Evolutionary conservation across 1,140 invertebrate genomes (phyloP), one percentile per base, ranked within the genome.

Genomic region (Ruditapes philippinarum): DNA sequence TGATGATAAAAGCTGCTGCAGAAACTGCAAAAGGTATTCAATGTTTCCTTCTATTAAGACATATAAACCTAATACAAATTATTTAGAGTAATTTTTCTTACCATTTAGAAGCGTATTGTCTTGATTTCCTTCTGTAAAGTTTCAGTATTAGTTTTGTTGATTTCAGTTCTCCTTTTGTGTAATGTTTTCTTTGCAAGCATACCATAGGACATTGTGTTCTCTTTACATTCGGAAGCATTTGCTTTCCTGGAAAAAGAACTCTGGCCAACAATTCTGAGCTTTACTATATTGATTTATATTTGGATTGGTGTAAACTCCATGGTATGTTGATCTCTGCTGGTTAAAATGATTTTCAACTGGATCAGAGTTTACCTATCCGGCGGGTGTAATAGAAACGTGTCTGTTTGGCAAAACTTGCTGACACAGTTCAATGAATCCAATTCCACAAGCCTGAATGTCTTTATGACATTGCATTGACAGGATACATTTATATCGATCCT

Each of bases 321-420:
- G 36, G 31, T 73, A 74, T 0, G 74, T 45, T 1, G 78, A 45
- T 1, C 86, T 45, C 73, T 81, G 86, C 28, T 79, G 78, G 28
- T 40, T 79, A 57, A 80, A 88, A 14, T 65, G 40, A 42, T 88
- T 88, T 70, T 88, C 86, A 11, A 88, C 60, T 33, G 31, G n/a
- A 40, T 86, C 62, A 36, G 83, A 45, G 25, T 73, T 5, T 45
- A 7, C 5, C 5, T 5, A 7, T 5, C 42, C 14, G 42, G 51
- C 62, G 0, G 12, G 76, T 2, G n/a, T 88, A n/a, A 80, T 40
- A 33, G 14, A 17, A 9, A 45, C 22, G n/a, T 33, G 17, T 88
- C 25, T 31, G 14, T 36, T 42, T 51, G 7, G 19, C 11, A 70
- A 9, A 28, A 80, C n/a, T 25, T 81, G 17, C 19, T 62, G 11